Percentiles rank a stretch among this genome's conserved stretches.
Evolutionary conservation across 2,888 invertebrate species (phyloP).

Genomic region (Halictus ligatus): DNA sequence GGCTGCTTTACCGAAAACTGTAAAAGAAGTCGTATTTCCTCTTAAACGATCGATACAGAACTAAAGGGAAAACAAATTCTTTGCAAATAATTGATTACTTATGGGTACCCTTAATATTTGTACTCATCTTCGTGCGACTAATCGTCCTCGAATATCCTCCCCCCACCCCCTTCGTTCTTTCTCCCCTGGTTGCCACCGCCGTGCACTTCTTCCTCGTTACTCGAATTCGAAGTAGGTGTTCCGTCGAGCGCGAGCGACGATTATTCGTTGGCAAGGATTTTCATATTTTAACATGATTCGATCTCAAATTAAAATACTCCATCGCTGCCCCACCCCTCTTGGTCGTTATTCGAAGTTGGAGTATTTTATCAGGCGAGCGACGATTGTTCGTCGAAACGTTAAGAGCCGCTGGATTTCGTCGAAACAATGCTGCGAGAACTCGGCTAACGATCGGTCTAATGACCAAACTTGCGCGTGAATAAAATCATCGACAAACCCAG

Average conservation of each 20-base stretch:
- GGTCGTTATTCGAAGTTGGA: background rate
- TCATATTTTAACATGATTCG: background rate
- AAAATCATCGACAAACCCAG: background rate
- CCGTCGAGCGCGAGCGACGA: background rate
- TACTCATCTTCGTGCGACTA: background rate
- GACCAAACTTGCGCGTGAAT: slow-evolving; percentile 29
- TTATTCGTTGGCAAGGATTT: background rate
- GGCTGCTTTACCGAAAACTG: too few species aligned
- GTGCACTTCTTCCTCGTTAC: background rate
- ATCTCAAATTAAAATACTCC: background rate
- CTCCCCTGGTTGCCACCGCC: background rate
- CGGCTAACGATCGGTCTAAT: slow-evolving; percentile 31
- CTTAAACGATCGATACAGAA: too few species aligned
- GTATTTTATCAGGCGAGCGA: slow-evolving; percentile 5
- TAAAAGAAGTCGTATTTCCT: too few species aligned
- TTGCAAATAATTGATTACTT: too few species aligned
- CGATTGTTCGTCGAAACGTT: slow-evolving; percentile 30
- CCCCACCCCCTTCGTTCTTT: background rate
- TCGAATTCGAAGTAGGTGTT: background rate
- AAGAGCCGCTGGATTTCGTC: slow-evolving; percentile 13
- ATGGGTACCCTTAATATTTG: background rate
- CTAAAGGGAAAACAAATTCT: too few species aligned
- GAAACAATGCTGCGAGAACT: slow-evolving; percentile 25
- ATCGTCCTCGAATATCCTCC: background rate
- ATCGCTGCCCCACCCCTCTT: background rate